phyloP scores from a whole-genome alignment of 2,888 invertebrate genomes.

The Idaea dimidiata region DNA sequence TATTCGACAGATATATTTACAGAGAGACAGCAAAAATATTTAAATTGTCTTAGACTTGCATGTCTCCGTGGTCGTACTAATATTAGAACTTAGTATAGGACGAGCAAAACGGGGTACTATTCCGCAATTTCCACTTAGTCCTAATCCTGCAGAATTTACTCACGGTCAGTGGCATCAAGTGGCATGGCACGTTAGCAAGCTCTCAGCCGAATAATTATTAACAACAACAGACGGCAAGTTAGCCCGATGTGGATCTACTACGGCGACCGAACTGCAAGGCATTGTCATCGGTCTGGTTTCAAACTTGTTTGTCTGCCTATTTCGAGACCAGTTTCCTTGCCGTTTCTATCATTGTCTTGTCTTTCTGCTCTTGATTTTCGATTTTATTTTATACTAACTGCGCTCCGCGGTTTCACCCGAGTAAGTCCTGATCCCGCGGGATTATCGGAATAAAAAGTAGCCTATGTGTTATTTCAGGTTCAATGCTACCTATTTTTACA shows the following conservation, averaged over 20 bases:
- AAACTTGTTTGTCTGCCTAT: slow-evolving; percentile 19
- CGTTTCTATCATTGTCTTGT: slow-evolving; percentile 11
- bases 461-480: no score
- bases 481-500: no score
- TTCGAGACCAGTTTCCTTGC: slow-evolving; percentile 9
- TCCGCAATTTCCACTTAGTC: background rate
- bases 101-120: background rate
- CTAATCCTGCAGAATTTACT: background rate
- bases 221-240: background rate
- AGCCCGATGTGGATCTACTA: background rate
- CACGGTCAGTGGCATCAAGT: background rate
- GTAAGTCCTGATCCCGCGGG: no score
- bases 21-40: no score
- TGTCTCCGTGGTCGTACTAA: no score
- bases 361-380: background rate
- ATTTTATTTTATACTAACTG: background rate
- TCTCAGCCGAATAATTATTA: background rate
- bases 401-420: no score
- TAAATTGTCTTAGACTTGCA: no score
- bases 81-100: no score
- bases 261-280: background rate
- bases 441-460: no score
- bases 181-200: slow-evolving; percentile 1
- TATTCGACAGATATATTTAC: no score
- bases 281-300: slow-evolving; percentile 4